These are phyloP conservation scores for Agapornis roseicollis DNA, from an alignment of 2,113 vertebrate genomes.

Conservation along the genomic window DNA sequence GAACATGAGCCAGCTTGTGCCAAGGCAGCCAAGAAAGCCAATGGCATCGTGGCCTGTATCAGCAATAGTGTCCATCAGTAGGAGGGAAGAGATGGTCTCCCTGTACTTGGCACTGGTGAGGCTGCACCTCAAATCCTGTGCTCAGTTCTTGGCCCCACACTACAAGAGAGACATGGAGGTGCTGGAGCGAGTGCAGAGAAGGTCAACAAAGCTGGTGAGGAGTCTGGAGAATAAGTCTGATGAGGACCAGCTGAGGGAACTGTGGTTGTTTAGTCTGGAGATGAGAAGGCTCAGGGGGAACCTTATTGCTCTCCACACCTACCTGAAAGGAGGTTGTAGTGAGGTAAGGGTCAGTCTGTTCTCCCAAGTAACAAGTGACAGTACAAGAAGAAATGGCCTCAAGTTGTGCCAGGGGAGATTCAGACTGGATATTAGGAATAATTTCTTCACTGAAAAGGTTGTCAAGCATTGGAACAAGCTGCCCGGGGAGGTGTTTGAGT, in stretches of 20 bases:
- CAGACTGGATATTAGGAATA: neutral
- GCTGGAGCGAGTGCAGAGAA: fast-evolving
- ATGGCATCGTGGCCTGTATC: neutral
- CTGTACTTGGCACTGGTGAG: neutral
- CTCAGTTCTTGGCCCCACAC: neutral
- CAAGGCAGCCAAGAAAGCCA: neutral
- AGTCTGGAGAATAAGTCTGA: fast-evolving
- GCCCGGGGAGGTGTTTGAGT: neutral
- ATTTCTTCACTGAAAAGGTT: neutral
- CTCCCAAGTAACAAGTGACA: neutral
- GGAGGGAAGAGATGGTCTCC: neutral
- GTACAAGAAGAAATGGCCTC: neutral
- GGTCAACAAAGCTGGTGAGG: fast-evolving
- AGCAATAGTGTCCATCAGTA: neutral
- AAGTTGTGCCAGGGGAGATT: neutral
- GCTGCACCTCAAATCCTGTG: fast-evolving
- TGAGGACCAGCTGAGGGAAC: fast-evolving
- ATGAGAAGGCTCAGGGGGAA: neutral
- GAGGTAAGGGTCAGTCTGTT: fast-evolving
- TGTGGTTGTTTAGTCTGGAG: fast-evolving
- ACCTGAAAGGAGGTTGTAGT: neutral
- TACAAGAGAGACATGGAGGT: neutral
- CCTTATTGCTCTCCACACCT: fast-evolving
- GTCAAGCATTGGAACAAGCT: neutral
- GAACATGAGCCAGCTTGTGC: neutral